Evolutionary conservation across 2,888 invertebrate species (phyloP).

Genomic region (Branchellion lobata): DNA sequence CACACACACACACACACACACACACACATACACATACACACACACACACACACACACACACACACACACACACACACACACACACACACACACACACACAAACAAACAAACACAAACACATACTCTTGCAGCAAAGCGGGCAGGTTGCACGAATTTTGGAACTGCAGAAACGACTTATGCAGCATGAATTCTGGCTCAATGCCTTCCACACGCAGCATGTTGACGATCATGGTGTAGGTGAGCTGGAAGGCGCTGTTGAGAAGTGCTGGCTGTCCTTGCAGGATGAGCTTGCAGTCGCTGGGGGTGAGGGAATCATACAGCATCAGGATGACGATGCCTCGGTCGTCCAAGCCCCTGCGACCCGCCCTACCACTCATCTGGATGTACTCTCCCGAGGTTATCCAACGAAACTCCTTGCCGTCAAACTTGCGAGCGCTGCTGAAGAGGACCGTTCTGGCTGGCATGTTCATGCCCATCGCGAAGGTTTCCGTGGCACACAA

Average conservation of each 20-base stretch:
- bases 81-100: too few species aligned
- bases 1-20: too few species aligned
- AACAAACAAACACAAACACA: not conserved
- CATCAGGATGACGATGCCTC: slow-evolving; percentile 94
- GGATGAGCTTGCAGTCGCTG: slow-evolving; percentile 65
- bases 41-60: too few species aligned
- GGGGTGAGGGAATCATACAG: slow-evolving; percentile 87
- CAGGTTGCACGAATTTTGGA: slow-evolving; percentile 93
- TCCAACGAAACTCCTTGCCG: slow-evolving; percentile 80
- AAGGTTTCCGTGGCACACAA: slow-evolving; percentile 99
- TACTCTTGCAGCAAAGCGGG: slow-evolving; percentile 76
- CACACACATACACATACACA: too few species aligned
- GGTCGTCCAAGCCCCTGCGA: slow-evolving; percentile 91
- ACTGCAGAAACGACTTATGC: slow-evolving; percentile 95
- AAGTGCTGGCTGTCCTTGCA: slow-evolving; percentile 89
- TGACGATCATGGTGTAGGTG: slow-evolving; percentile 97
- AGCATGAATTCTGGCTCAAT: slow-evolving; percentile 99
- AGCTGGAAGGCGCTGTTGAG: slow-evolving; percentile 98
- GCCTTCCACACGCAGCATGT: slow-evolving; percentile 93
- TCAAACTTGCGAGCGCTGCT: slow-evolving; percentile 94
- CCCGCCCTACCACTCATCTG: slow-evolving; percentile 99
- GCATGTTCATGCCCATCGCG: slow-evolving; percentile 99
- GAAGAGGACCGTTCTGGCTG: slow-evolving; percentile 95
- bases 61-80: too few species aligned
- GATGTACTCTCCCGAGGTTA: slow-evolving; percentile 96